Evolutionary conservation across 1,140 invertebrate species (phyloP), one percentile per base, ranked within the genome.

Genomic region (Eciton burchellii): DNA sequence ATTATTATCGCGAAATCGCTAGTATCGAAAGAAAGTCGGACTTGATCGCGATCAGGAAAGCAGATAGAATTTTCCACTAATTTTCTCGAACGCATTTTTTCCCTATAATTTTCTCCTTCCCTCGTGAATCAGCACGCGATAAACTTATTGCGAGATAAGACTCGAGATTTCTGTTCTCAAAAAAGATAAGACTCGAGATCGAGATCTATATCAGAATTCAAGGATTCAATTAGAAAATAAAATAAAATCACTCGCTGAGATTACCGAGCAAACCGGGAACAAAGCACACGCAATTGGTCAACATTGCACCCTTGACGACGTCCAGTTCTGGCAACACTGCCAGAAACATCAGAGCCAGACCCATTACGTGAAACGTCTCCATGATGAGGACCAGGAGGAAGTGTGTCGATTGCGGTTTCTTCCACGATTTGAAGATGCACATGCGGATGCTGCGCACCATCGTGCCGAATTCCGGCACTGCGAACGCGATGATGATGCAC

Each of bases 251-350:
- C 35, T 35, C 2, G 16, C 0, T 5, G 35, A 8, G 89, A 90
- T 93, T 93, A 96, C 96, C 95, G 56, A 97, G 93, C n/a, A 97
- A 93, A 54, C 96, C 96, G 0, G 98, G 98, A 4, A 99, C 94
- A 63, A 99, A 96, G 92, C 97, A 99, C 19, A 99, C 95, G 89
- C 97, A 99, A 93, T 98, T 99, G 8, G 98, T 98, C 35, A 99
- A 94, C 97, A 99, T 98, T 11, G 98, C 96, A 3, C 97, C 98
- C 93, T 98, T 97, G 47, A 99, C 96, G 26, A 98, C 97, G 92
- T 99, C 98, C 45, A 99, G 92, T 89, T 98, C 96, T 0, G 99
- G 98, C 5, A 99, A 94, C 47, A 99, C 96, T 41, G 96, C 95
- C 90, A 98, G 98, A 81, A 98, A 96, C 82, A 99, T 94, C 24